Percentiles rank a stretch among this genome's conserved stretches.
These are phyloP conservation scores for Ceratitis capitata DNA, from an alignment of 1,140 invertebrate species.

Conservation along the genomic window DNA sequence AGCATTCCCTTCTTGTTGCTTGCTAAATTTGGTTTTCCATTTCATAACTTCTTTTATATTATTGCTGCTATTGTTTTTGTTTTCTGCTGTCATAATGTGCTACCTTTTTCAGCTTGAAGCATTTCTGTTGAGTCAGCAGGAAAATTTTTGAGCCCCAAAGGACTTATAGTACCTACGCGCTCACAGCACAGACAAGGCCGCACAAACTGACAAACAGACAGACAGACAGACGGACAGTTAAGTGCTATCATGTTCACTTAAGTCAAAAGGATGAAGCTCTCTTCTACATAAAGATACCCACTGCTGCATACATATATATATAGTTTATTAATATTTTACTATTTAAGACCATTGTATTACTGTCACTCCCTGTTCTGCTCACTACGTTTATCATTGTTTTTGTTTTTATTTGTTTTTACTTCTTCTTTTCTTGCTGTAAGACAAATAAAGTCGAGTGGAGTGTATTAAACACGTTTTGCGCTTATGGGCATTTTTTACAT, in stretches of 20 bases:
- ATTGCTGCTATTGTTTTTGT: background rate
- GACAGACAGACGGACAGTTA: background rate
- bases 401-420: background rate
- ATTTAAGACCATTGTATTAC: constrained; percentile 5
- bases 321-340: constrained; percentile 29
- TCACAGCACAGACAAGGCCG: background rate
- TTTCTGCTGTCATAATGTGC: background rate
- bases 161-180: background rate
- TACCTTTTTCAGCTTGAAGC: background rate
- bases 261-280: background rate
- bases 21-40: background rate
- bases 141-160: background rate
- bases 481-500: constrained; percentile 28
- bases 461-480: constrained; percentile 32
- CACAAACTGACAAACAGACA: background rate
- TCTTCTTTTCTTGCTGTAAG: background rate
- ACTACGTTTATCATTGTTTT: background rate
- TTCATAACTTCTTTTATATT: background rate
- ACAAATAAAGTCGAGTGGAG: constrained; percentile 36
- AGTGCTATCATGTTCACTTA: background rate
- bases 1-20: too few species aligned
- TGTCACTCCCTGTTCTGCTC: background rate
- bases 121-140: background rate
- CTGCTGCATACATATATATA: background rate
- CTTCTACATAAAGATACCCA: background rate